Percentiles rank a stretch among this genome's conserved stretches.
These are phyloP conservation scores for Chlamydotis undulata DNA, from an alignment of 2,113 vertebrate species.

Conservation along the genomic window DNA sequence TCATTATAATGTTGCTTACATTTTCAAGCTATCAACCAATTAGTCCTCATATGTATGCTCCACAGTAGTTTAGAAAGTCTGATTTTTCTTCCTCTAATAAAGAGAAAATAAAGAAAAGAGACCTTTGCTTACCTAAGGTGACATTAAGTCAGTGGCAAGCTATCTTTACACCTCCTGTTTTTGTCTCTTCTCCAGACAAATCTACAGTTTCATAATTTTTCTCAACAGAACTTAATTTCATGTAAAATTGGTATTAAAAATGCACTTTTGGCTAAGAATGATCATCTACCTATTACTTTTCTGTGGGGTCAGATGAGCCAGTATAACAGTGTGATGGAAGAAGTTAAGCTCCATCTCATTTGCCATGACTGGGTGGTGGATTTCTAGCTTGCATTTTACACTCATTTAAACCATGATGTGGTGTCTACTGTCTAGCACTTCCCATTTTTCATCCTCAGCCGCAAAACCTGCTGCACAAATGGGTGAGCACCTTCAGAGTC, in stretches of 20 bases:
- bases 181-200: neutral
- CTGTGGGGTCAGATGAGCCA: neutral
- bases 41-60: neutral
- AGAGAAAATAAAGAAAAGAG: neutral
- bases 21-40: slow-evolving; percentile 1
- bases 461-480: neutral
- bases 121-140: neutral
- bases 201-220: neutral
- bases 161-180: neutral
- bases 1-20: neutral
- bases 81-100: neutral
- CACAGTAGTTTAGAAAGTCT: neutral
- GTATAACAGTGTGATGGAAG: neutral
- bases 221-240: neutral
- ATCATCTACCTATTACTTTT: neutral
- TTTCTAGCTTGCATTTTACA: neutral
- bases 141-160: neutral
- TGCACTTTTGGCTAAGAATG: neutral
- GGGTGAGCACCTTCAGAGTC: neutral
- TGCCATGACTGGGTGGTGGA: neutral
- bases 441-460: neutral
- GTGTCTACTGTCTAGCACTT: neutral
- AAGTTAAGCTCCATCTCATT: neutral
- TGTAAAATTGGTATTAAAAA: neutral
- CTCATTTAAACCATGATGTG: neutral